Conservation (phyloP, 1,140 invertebrate species). For the Nasonia longicornis region DNA sequence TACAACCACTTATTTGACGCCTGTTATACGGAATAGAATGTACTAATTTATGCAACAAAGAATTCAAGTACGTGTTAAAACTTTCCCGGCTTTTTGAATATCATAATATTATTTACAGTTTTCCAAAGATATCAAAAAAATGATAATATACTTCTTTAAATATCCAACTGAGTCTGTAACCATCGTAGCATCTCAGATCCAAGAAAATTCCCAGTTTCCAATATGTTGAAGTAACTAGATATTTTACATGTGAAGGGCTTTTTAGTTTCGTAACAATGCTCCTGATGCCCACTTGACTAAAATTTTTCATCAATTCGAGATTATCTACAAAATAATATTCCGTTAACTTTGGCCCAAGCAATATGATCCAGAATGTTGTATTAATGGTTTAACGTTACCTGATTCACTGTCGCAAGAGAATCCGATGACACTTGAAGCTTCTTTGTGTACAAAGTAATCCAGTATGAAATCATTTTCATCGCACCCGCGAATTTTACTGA, state of each 20-base stretch:
- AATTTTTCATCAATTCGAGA: slow-evolving; percentile 26
- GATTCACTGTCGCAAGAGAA: slow-evolving; percentile 45
- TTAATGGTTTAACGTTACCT: slow-evolving; percentile 11
- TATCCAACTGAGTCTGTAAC: background rate
- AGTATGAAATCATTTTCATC: slow-evolving; percentile 43
- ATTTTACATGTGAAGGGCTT: slow-evolving; percentile 10
- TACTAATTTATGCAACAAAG: background rate
- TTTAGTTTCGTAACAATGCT: slow-evolving; percentile 29
- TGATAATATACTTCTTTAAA: background rate
- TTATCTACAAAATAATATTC: slow-evolving; percentile 41
- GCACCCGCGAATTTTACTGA: background rate
- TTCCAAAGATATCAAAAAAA: background rate
- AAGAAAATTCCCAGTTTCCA: slow-evolving; percentile 50
- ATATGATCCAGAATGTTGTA: background rate
- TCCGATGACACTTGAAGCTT: slow-evolving; percentile 45
- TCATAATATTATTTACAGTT: background rate
- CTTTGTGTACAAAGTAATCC: slow-evolving; percentile 51
- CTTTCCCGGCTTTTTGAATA: no score
- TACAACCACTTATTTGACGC: slow-evolving; percentile 39
- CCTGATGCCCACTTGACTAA: slow-evolving; percentile 40
- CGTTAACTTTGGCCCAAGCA: background rate
- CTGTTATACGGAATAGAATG: slow-evolving; percentile 18
- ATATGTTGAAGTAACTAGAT: slow-evolving; percentile 35
- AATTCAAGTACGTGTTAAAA: no score
- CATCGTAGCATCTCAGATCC: slow-evolving; percentile 43